Percentiles rank a stretch among this genome's conserved stretches.
These are phyloP conservation scores for human (Homo sapiens) DNA, from an alignment of 2,113 vertebrate genomes.

Conservation along the genomic window GRCh38 chr13:46097501-46098000, in stretches of 20 bases:
- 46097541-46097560: neutral
- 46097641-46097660: neutral
- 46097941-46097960: neutral
- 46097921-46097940: neutral
- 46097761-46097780: neutral
- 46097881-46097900: too few species aligned
- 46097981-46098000: neutral
- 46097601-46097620: neutral
- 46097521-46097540: neutral
- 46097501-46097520: neutral
- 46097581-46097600: neutral
- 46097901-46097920: neutral
- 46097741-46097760: neutral
- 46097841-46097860: neutral
- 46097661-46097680: neutral
- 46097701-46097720: too few species aligned
- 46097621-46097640: neutral
- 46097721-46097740: neutral
- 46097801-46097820: neutral
- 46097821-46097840: neutral
- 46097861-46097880: neutral
- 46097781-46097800: neutral
- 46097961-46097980: neutral
- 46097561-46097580: neutral
- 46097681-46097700: neutral